A percentile compares a stretch with the other conserved stretches of the same genome.
These are phyloP conservation scores for Caenorhabditis zanzibari DNA, from an alignment of 2,888 invertebrate species.

Conservation along the genomic window DNA sequence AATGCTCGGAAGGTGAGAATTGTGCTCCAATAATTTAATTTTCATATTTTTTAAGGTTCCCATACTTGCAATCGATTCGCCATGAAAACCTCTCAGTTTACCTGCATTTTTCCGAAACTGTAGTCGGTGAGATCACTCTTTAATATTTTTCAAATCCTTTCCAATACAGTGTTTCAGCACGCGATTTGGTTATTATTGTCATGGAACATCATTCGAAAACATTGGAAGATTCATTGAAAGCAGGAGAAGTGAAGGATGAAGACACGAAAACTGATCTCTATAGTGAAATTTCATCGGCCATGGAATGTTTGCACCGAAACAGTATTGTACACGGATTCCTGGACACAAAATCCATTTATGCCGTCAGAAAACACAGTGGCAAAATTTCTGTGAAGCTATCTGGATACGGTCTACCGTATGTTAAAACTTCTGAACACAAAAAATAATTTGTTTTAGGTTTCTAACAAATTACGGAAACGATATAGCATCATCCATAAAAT, in stretches of 20 bases:
- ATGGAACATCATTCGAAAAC: slow-evolving; percentile 87
- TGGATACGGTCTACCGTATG: slow-evolving; percentile 45
- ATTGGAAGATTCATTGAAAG: slow-evolving; percentile 82
- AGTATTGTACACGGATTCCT: slow-evolving; percentile 58
- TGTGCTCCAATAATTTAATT: not conserved
- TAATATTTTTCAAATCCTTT: not conserved
- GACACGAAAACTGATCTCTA: slow-evolving; percentile 86
- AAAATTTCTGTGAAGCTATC: slow-evolving; percentile 19
- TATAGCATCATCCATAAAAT: slow-evolving; percentile 16
- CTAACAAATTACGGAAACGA: slow-evolving; percentile 54
- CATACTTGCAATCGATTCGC: slow-evolving; percentile 67
- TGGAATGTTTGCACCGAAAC: slow-evolving; percentile 64
- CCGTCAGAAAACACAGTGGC: not conserved
- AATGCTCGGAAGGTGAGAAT: slow-evolving; percentile 85
- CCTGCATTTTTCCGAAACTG: slow-evolving; percentile 37
- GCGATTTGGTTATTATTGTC: slow-evolving; percentile 76
- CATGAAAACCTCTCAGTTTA: slow-evolving; percentile 86
- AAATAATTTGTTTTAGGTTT: slow-evolving; percentile 22
- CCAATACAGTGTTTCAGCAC: slow-evolving; percentile 62
- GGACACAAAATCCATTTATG: slow-evolving; percentile 8
- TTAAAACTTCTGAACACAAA: not conserved
- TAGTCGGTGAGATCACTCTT: slow-evolving; percentile 34
- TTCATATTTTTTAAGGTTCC: slow-evolving; percentile 53
- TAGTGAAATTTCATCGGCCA: slow-evolving; percentile 86
- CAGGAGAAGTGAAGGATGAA: slow-evolving; percentile 22